These are phyloP conservation scores for Corythaixoides concolor DNA, from an alignment of 2,113 vertebrate species.

Conservation along the genomic window DNA sequence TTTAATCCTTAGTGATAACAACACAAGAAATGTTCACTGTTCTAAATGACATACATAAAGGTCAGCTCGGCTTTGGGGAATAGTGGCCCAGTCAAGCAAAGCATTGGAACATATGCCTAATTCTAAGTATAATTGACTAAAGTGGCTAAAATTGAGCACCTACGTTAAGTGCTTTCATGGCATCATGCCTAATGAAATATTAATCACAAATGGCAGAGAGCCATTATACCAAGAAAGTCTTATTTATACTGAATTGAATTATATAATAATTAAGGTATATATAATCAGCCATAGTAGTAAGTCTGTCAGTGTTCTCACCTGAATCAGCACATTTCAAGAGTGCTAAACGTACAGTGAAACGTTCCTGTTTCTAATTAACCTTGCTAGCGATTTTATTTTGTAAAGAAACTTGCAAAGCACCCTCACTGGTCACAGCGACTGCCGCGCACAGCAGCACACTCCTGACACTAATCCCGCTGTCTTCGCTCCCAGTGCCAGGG, in stretches of 20 bases:
- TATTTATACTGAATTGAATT: constrained; percentile 55
- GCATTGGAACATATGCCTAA: constrained; percentile 14
- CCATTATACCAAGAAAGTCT: constrained; percentile 24
- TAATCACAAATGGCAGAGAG: constrained; percentile 56
- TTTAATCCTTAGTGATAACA: background rate
- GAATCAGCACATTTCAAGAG: constrained; percentile 40
- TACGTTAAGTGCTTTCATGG: constrained; percentile 60
- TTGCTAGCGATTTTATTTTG: background rate
- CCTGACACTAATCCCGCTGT: fast-evolving
- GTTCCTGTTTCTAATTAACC: background rate
- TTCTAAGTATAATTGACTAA: constrained; percentile 41
- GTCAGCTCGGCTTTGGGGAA: background rate
- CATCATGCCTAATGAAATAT: constrained; percentile 57
- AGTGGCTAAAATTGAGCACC: constrained; percentile 50
- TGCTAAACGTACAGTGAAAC: background rate
- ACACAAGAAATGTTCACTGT: background rate
- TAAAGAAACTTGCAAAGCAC: background rate
- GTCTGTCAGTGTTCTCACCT: background rate
- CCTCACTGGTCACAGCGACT: fast-evolving
- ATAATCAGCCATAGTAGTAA: background rate
- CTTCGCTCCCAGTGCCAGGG: fast-evolving
- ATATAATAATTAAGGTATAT: constrained; percentile 40
- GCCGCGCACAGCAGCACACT: fast-evolving
- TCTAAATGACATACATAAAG: background rate
- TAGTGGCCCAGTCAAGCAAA: background rate